Conservation (phyloP, 2,797 vertebrate genomes). For the Hemitrygon akajei region DNA sequence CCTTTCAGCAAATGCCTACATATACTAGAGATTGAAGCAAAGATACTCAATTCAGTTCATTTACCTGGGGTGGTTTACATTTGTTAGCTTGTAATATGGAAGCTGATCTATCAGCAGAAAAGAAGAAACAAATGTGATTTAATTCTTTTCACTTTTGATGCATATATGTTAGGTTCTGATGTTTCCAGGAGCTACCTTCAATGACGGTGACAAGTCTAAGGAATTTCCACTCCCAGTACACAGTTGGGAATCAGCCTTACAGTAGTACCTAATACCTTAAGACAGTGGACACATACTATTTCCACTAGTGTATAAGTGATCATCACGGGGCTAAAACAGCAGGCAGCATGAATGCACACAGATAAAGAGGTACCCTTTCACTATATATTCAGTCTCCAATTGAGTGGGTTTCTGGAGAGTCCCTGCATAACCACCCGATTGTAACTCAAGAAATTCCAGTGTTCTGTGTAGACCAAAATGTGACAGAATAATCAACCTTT, state of each 20-base stretch:
- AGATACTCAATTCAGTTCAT: too few species aligned
- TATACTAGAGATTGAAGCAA: too few species aligned
- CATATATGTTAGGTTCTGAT: too few species aligned
- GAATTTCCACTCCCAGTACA: too few species aligned
- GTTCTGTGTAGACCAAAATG: not conserved
- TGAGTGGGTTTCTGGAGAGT: not conserved
- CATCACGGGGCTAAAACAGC: not conserved
- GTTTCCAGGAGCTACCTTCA: too few species aligned
- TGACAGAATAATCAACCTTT: not conserved
- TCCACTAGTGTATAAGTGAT: not conserved
- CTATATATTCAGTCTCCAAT: not conserved
- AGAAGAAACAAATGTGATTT: too few species aligned
- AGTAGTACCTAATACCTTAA: not conserved
- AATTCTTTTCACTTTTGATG: too few species aligned
- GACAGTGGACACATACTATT: not conserved
- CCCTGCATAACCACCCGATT: not conserved
- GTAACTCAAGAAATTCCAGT: not conserved
- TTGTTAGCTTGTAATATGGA: too few species aligned
- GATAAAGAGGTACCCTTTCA: not conserved
- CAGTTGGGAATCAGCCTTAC: not conserved
- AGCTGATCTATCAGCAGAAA: too few species aligned
- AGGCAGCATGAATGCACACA: not conserved
- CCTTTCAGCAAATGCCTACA: too few species aligned
- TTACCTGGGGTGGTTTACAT: too few species aligned
- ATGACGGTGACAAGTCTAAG: too few species aligned